Base-by-base conservation (phyloP, 1,140 invertebrate species). In the Hycleus cichorii region DNA sequence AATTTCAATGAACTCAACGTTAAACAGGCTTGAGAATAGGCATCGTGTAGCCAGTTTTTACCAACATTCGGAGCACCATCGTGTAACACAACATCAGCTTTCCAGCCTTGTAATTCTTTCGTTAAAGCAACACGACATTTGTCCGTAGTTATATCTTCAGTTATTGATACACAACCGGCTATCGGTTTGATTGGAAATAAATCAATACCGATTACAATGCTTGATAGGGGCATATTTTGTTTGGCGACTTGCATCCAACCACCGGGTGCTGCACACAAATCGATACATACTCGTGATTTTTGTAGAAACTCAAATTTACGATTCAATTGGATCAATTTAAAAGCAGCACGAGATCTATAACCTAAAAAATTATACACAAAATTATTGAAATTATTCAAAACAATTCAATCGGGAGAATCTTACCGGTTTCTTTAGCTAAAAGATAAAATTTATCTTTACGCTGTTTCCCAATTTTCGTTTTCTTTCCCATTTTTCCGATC, bases 241-340 rank as follows among this genome's bases (percentile, higher is more conserved):
- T 90, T 87, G 43, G 95, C 96, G n/a, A 99, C 97, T 80, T 99
- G 97, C 84, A 99, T 93, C 97, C 97, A 99, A 68, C 97, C 97
- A 74, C 97, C 97, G 5, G 97, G 97, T 5, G 97, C 97, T 12
- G 97, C 97, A 78, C 97, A 99, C 40, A 99, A 78, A 84, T 99
- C 97, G 61, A 99, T 84, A 62, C 95, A 90, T 79, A 98, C 93
- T 81, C 91, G 81, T 7, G 95, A 93, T 69, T 89, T 91, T 81
- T 98, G 93, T 1, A 99, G 76, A 78, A 99, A 99, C 57, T 95
- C 90, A 80, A 94, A 99, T 73, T 97, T 97, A 65, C 95, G 80
- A 75, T 99, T 99, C 32, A 99, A 72, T 73, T 99, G 97, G 57
- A 99, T 93, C 62, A 99, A 85, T 70, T 99, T 99, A 75, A 99